Evolutionary conservation across 2,797 vertebrate genomes (phyloP).

Genomic region (Atherinosoma microstoma): DNA sequence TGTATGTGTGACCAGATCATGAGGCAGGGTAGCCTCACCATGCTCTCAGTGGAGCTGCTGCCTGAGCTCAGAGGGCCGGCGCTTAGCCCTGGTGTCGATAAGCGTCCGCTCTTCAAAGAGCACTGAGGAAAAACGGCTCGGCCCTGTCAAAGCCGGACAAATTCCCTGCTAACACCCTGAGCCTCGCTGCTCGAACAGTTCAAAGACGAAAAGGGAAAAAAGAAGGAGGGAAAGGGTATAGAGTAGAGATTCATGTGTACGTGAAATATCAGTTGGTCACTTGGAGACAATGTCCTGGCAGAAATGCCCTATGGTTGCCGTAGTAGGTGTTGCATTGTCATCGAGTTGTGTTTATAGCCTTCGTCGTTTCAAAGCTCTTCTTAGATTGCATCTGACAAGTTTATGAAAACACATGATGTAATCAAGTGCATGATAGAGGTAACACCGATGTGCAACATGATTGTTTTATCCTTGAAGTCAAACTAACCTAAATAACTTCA

Average conservation of each 20-base stretch:
- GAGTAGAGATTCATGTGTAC: conserved; percentile 23
- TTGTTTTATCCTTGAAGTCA: too few relatives aligned
- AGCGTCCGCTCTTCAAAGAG: conserved; percentile 81
- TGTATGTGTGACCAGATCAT: conserved; percentile 36
- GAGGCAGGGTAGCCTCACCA: conserved; percentile 52
- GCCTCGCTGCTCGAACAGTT: conserved; percentile 75
- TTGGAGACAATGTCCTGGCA: conserved; percentile 30
- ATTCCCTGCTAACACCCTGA: conserved; percentile 83
- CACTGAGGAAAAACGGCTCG: conserved; percentile 73
- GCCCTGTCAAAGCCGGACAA: conserved; percentile 84
- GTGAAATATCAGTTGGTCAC: conserved; percentile 39
- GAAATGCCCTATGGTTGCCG: conserved; percentile 3
- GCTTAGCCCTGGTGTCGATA: conserved; percentile 83
- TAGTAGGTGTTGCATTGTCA: background rate
- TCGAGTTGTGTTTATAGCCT: background rate
- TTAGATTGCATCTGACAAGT: background rate
- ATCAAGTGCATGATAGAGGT: background rate
- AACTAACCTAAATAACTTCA: too few relatives aligned
- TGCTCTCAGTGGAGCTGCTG: conserved; percentile 71
- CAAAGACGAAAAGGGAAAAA: conserved; percentile 71
- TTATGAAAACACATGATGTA: background rate
- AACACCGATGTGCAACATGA: background rate
- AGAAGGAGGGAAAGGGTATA: conserved; percentile 42
- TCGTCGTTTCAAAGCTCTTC: background rate
- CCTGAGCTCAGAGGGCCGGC: conserved; percentile 76